Conservation (phyloP, 2,113 vertebrate species). For the Gyps fulvus region DNA sequence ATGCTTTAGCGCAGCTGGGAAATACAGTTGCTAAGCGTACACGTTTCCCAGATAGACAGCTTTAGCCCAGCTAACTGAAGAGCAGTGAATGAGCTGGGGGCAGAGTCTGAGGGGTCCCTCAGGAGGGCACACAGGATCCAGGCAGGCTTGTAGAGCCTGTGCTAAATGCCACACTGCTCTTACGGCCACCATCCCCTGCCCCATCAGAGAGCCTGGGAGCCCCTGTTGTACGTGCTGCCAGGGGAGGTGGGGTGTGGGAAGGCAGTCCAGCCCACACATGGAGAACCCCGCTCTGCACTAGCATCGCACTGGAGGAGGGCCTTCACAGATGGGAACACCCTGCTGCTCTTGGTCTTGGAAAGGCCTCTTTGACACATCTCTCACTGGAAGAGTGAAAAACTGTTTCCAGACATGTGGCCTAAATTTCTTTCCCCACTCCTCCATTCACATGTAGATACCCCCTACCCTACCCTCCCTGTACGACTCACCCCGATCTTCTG, state of each 20-base stretch:
- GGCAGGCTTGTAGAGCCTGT: neutral
- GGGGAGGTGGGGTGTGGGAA: neutral
- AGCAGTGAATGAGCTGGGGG: neutral
- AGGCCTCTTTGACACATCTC: neutral
- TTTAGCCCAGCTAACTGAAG: neutral
- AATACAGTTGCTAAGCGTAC: neutral
- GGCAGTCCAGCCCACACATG: neutral
- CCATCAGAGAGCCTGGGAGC: neutral
- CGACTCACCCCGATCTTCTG: neutral
- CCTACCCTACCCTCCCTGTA: neutral
- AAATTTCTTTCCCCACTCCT: neutral
- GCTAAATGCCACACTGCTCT: neutral
- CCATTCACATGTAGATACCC: neutral
- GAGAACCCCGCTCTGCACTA: neutral
- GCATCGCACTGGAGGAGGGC: neutral
- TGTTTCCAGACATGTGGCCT: neutral
- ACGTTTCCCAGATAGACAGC: accelerated
- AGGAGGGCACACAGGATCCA: neutral
- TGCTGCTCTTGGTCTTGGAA: neutral
- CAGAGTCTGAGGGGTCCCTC: neutral
- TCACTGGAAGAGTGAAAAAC: neutral
- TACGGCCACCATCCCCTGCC: accelerated
- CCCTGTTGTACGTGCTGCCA: accelerated
- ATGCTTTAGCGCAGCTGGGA: neutral
- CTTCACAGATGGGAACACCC: neutral